Percentiles rank a stretch among this genome's conserved stretches.
Conservation (phyloP, 2,888 invertebrate species). For the Apoda limacodes region DNA sequence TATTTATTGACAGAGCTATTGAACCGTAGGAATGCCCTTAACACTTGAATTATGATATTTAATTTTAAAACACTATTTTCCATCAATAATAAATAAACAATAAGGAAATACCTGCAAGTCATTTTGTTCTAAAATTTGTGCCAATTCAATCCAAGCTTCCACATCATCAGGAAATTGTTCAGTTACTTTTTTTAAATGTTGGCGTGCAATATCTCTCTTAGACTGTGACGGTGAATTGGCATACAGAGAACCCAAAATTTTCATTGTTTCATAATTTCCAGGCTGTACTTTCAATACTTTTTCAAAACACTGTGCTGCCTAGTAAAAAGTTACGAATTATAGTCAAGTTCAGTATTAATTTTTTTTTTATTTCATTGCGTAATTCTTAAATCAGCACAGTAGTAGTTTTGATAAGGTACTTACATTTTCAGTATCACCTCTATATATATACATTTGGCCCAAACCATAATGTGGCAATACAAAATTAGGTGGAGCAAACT, state of each 20-base stretch:
- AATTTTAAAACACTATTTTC: neutral
- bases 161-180: constrained; percentile 98
- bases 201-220: constrained; percentile 92
- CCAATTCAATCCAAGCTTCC: constrained; percentile 99
- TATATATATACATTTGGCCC: constrained; percentile 99
- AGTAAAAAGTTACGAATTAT: constrained; percentile 15
- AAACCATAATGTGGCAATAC: constrained; percentile 97
- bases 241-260: constrained; percentile 97
- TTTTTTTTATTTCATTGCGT: neutral
- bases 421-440: constrained; percentile 94
- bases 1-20: too few species aligned
- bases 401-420: constrained; percentile 30
- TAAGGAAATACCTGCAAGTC: constrained; percentile 81
- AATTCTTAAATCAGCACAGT: neutral
- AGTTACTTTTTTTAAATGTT: constrained; percentile 93
- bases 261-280: constrained; percentile 99
- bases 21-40: too few species aligned
- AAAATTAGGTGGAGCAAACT: constrained; percentile 95
- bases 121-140: constrained; percentile 96
- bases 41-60: too few species aligned
- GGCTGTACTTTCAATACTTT: constrained; percentile 97
- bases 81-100: too few species aligned
- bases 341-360: neutral
- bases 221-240: constrained; percentile 91
- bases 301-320: constrained; percentile 99